Percentiles rank a stretch among this genome's conserved stretches.
These are phyloP conservation scores for Zhuqinia jingwanae DNA, from an alignment of 2,888 invertebrate genomes.

Conservation along the genomic window DNA sequence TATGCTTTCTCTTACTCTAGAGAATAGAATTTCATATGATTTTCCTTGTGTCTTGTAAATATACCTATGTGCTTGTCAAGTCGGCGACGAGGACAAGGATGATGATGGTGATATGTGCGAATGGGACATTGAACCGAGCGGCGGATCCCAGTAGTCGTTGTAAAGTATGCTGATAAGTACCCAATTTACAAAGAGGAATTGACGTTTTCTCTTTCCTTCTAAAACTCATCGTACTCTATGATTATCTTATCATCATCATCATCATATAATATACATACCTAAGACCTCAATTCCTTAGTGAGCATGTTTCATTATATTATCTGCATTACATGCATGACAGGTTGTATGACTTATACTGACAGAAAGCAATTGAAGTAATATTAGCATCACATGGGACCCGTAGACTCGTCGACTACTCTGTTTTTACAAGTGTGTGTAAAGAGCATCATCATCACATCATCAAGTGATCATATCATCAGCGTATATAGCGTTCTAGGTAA, in stretches of 20 bases:
- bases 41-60: neutral
- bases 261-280: too few relatives aligned
- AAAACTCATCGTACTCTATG: conserved; percentile 1
- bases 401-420: neutral
- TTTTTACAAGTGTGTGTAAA: neutral
- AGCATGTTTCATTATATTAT: too few relatives aligned
- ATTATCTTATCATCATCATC: conserved; percentile 16
- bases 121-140: too few relatives aligned
- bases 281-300: too few relatives aligned
- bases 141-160: neutral
- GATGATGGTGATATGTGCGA: too few relatives aligned
- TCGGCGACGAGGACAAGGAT: too few relatives aligned
- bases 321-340: conserved; percentile 16
- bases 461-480: conserved; percentile 5
- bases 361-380: conserved; percentile 19
- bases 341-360: neutral
- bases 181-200: conserved; percentile 31
- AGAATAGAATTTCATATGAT: neutral
- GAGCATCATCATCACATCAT: conserved; percentile 10
- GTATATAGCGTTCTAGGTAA: neutral
- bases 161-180: conserved; percentile 18
- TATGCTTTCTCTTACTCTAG: too few relatives aligned
- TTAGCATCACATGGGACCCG: conserved; percentile 3
- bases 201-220: conserved; percentile 2
- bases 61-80: too few relatives aligned